Percentiles rank a stretch among this genome's conserved stretches.
Evolutionary conservation across 2,888 invertebrate genomes (phyloP).

Genomic region (Pseudoips prasinana): DNA sequence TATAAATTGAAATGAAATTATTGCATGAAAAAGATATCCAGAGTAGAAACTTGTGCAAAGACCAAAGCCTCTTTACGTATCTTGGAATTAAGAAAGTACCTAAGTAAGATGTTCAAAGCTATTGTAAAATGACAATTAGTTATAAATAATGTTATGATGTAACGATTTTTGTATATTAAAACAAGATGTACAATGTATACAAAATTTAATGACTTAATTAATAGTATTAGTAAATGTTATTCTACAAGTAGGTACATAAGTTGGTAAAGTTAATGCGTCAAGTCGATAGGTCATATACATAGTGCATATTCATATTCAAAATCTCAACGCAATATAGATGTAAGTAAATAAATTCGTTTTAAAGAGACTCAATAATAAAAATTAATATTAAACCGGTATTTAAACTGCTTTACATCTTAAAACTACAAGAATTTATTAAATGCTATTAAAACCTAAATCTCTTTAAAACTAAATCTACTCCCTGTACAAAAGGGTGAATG

Average conservation of each 20-base stretch:
- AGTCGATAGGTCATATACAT: conserved; percentile 26
- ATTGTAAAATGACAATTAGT: conserved; percentile 36
- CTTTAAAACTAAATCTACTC: conserved; percentile 54
- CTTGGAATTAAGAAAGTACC: conserved; percentile 51
- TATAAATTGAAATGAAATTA: conserved; percentile 30
- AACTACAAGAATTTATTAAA: too few species aligned
- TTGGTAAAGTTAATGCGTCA: conserved; percentile 42
- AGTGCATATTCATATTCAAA: conserved; percentile 17
- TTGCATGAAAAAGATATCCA: too few species aligned
- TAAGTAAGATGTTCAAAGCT: conserved; percentile 31
- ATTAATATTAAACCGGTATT: too few species aligned
- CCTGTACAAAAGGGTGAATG: conserved; percentile 53
- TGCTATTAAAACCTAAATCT: too few species aligned
- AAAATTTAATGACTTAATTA: conserved; percentile 54
- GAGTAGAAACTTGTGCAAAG: conserved; percentile 61
- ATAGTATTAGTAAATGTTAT: conserved; percentile 50
- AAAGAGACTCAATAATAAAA: conserved; percentile 47
- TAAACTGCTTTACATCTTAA: too few species aligned
- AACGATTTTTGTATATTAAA: conserved; percentile 50
- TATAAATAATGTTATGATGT: conserved; percentile 17
- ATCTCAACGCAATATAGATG: conserved; percentile 32
- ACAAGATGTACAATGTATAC: conserved; percentile 55
- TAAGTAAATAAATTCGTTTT: conserved; percentile 37
- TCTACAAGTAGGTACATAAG: conserved; percentile 47
- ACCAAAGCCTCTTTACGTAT: conserved; percentile 80